Evolutionary conservation across 2,888 invertebrate genomes (phyloP), one percentile per base, ranked within the genome.

Genomic region (Philereme transversata): DNA sequence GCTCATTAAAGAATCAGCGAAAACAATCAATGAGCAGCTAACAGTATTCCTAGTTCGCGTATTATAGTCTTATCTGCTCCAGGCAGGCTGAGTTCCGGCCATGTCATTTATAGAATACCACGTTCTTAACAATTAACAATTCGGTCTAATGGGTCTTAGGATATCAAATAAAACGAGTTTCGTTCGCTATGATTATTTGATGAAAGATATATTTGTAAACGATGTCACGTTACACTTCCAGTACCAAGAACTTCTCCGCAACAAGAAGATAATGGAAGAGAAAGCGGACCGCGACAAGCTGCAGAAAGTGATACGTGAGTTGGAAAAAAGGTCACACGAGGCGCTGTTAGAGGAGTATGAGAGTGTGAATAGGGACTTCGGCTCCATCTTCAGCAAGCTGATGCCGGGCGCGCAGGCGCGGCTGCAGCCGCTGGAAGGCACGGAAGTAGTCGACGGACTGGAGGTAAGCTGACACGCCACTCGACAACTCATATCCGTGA

Each of bases 321-420:
- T 99, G 79, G 99, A 99, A 84, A 95, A 96, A 75, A 97, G 98
- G 90, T 99, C 99, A 86, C 96, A 96, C 76, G 94, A 94, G 68
- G 96, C 97, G 7, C 90, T 99, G 10, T 89, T 95, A 56, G 92
- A 94, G 57, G 99, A 99, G 4, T 97, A 97, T 94, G 94, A 95
- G 70, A 95, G 95, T 65, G 98, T 99, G 0, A 98, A 98, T 81
- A 93, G 94, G 79, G 99, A 99, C 92, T 99, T 99, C 86, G 97
- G 97, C 7, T 96, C 97, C 38, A 99, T 99, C 82, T 99, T 99
- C 90, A 95, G 95, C 65, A 96, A 97, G 3, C 92, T 99, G 65
- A 92, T 99, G 72, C 98, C 98, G 3, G 99, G 98, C 0, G 97
- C 99, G 0, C 94, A 96, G 74, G 99, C 99, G 0, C 94, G 95